These are phyloP conservation scores for Meteorus sp. DNA, from an alignment of 1,140 invertebrate genomes.

Conservation along the genomic window DNA sequence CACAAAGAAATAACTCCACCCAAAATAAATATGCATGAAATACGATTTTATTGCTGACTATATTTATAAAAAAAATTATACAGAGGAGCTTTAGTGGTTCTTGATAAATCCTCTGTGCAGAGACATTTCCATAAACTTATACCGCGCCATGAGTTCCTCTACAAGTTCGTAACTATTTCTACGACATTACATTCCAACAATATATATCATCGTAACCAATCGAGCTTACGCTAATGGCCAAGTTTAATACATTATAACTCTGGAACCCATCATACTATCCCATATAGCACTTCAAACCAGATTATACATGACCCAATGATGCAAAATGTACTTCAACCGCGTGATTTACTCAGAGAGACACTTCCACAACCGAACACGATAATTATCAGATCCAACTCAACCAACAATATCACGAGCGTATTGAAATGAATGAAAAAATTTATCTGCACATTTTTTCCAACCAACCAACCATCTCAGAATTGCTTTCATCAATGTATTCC, in stretches of 20 bases:
- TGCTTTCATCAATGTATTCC: no score
- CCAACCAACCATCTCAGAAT: no score
- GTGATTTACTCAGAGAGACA: neutral
- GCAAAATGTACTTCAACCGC: neutral
- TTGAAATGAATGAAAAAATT: no score
- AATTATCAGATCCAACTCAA: no score
- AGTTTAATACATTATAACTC: slow-evolving; percentile 19
- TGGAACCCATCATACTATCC: slow-evolving; percentile 4
- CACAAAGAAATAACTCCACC: no score
- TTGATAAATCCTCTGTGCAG: neutral
- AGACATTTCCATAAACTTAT: slow-evolving; percentile 4
- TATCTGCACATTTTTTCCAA: no score
- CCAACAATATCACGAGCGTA: no score
- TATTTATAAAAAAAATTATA: no score
- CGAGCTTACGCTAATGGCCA: slow-evolving; percentile 16
- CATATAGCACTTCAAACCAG: neutral
- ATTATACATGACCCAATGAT: neutral
- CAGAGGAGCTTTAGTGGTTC: no score
- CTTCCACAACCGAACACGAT: neutral
- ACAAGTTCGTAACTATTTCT: slow-evolving; percentile 16
- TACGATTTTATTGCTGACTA: no score
- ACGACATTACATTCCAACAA: slow-evolving; percentile 7
- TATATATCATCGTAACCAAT: slow-evolving; percentile 11
- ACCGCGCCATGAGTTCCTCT: no score
- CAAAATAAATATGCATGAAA: no score